These are phyloP conservation scores for Hyles vespertilio DNA, from an alignment of 1,140 invertebrate species.

Conservation along the genomic window DNA sequence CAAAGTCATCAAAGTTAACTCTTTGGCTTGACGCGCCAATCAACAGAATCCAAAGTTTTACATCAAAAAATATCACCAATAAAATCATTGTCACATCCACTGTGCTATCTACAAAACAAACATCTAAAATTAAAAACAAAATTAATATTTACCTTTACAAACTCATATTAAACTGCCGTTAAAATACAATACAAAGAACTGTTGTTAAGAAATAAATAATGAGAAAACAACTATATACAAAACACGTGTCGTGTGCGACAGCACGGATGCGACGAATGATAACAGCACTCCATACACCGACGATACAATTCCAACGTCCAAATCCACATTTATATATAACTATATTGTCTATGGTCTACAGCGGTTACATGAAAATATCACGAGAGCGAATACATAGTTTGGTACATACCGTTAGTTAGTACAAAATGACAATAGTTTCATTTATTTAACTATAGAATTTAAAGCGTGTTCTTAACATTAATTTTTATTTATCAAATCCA, in stretches of 20 bases:
- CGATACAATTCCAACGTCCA: slow-evolving; percentile 57
- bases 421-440: slow-evolving; percentile 38
- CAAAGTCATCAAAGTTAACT: slow-evolving; percentile 18
- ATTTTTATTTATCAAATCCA: slow-evolving; percentile 66
- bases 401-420: slow-evolving; percentile 46
- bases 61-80: slow-evolving; percentile 54
- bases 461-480: slow-evolving; percentile 65
- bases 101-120: slow-evolving; percentile 19
- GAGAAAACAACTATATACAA: slow-evolving; percentile 53
- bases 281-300: slow-evolving; percentile 9
- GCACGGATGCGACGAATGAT: slow-evolving; percentile 41
- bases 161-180: slow-evolving; percentile 23
- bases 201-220: slow-evolving; percentile 44
- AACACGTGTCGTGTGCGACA: slow-evolving; percentile 20
- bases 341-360: slow-evolving; percentile 24
- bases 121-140: slow-evolving; percentile 21
- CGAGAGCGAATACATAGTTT: slow-evolving; percentile 64
- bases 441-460: slow-evolving; percentile 49
- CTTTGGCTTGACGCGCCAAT: slow-evolving; percentile 18
- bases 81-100: slow-evolving; percentile 44
- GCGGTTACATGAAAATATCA: slow-evolving; percentile 68
- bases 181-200: slow-evolving; percentile 34
- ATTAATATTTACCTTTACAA: slow-evolving; percentile 27
- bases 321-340: slow-evolving; percentile 29
- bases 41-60: slow-evolving; percentile 30